Base-by-base conservation (phyloP, 30 jellyfish, hydroid and myxozoan species). In the Catostylus mosaicus region DNA sequence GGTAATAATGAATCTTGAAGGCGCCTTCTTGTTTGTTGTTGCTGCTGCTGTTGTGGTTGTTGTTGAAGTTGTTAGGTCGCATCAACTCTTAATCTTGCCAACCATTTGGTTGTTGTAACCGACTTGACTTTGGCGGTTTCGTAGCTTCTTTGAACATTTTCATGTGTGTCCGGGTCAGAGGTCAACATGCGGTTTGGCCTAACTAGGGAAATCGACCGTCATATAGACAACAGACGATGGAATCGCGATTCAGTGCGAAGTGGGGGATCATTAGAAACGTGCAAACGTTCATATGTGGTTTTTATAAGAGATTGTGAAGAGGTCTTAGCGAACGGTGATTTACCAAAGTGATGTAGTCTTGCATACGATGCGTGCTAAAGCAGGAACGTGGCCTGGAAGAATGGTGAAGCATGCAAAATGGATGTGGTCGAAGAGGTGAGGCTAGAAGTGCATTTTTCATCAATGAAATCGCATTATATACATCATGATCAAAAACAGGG, bases 351-450 rank as follows among this genome's bases (percentile, higher is more conserved):
- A n/a, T n/a, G n/a, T n/a, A n/a, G n/a, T n/a, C n/a, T n/a, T n/a
- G n/a, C n/a, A n/a, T 54, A 54, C 6, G 47, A 65, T 65, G 77
- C 77, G 77, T 30, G 36, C n/a, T 37, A 50, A 50, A 50, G 63
- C 63, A 50, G 16, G 43, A 26, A 20, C 74, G 43, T 26, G 56
- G 63, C 64, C 85, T 0, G 30, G 66, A 32, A 74, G 60, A 6
- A 52, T 74, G 73, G 85, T 74, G 74, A 74, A 51, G 75, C 71
- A 74, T 31, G 70, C 73, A n/a, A 74, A 74, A 32, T 74, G 74
- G 85, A 74, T 74, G n/a, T 74, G 85, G 85, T 51, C 35, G 85
- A 48, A 19, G 63, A 74, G 85, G 85, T 74, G 56, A 47, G 84
- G 50, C 34, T 46, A 19, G n/a, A n/a, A n/a, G n/a, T n/a, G n/a